A percentile compares a stretch with the other conserved stretches of the same genome.
phyloP scores from a whole-genome alignment of 1,140 invertebrate species.

The Eumaeus atala region DNA sequence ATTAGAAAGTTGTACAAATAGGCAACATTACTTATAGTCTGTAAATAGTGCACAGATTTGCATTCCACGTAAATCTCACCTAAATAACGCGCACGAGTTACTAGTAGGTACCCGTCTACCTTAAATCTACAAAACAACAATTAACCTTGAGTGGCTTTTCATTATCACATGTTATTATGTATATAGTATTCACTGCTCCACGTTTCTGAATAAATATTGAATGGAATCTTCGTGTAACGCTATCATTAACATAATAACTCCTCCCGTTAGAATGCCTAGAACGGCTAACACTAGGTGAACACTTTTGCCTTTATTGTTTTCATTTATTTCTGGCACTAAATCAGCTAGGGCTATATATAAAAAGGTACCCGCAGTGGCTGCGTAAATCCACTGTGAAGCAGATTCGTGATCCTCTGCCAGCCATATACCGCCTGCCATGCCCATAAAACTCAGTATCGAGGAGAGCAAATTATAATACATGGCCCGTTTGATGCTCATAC shows the following conservation, averaged over 20 bases:
- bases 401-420: conserved; percentile 80
- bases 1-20: too few relatives aligned
- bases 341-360: conserved; percentile 88
- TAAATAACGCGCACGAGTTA: too few relatives aligned
- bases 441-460: conserved; percentile 83
- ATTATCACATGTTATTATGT: conserved; percentile 46
- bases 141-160: conserved; percentile 41
- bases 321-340: conserved; percentile 79
- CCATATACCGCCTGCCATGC: conserved; percentile 82
- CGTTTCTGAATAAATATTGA: conserved; percentile 71
- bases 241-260: conserved; percentile 83
- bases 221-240: conserved; percentile 84
- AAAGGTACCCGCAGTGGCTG: conserved; percentile 86
- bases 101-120: too few relatives aligned
- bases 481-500: conserved; percentile 82
- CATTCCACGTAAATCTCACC: too few relatives aligned
- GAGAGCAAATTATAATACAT: conserved; percentile 84
- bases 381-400: conserved; percentile 84
- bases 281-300: conserved; percentile 71
- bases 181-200: conserved; percentile 46
- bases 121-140: not conserved
- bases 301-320: conserved; percentile 61
- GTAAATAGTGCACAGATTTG: too few relatives aligned
- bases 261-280: conserved; percentile 80
- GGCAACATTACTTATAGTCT: too few relatives aligned